Evolutionary conservation across 2,888 invertebrate genomes (phyloP), one percentile per base, ranked within the genome.

Genomic region (Cosmia trapezina): DNA sequence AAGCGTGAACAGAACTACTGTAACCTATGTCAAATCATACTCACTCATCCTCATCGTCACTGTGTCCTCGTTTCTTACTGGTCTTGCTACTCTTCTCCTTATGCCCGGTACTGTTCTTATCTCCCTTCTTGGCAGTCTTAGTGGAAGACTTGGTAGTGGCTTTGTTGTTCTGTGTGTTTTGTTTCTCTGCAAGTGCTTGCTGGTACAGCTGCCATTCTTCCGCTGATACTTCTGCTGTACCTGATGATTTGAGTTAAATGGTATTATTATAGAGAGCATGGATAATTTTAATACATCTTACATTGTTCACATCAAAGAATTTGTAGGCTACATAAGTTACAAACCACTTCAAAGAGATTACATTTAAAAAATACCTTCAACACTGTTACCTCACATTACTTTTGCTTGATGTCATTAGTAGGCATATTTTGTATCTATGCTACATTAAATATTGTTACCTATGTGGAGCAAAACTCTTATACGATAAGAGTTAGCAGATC

Each of bases 181-280:
- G 94, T 81, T 96, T 95, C 77, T 96, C 95, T 0, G 92, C 92
- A 19, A 96, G 80, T 0, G 94, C 95, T 81, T 95, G 95, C 78
- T 96, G 96, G 83, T 96, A 96, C 33, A 96, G 67, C 73, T 95
- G 94, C 96, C 96, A 96, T 85, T 96, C 96, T 61, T 93, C 95
- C 0, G 95, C 95, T 0, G 96, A 93, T 12, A 96, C 96, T 88
- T 96, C 95, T 68, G 94, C 79, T 37, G 94, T 89, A 4, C 95
- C 96, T 96, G 76, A 43, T 19, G 77, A 43, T 37, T 37, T 4
- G 8, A 17, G 17, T 65, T n/a, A 8, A 51, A 43, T n/a, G n/a
- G 41, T 41, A 7, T 37, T 49, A 9, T 19, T 37, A 43, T 22
- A 14, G 5, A 53, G 22, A 22, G 22, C 53, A 53, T 22, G 11